phyloP scores from a whole-genome alignment of 2,113 vertebrate species.

The Mohoua ochrocephala region DNA sequence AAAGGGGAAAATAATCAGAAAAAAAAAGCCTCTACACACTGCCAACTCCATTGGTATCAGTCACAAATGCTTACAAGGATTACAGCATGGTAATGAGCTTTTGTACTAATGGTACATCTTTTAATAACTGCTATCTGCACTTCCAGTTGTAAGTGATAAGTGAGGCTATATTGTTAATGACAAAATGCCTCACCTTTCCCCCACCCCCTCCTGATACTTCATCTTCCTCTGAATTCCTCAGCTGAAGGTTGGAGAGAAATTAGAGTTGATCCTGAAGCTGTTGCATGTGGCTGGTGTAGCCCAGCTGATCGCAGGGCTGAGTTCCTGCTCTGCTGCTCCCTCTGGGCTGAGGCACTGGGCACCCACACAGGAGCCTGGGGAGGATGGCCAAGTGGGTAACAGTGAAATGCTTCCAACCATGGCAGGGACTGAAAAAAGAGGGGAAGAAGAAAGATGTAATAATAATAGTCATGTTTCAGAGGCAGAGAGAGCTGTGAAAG shows the following conservation, averaged over 20 bases:
- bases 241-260: neutral
- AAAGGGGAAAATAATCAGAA: rapidly evolving
- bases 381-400: neutral
- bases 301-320: neutral
- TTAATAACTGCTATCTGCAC: conserved; percentile 50
- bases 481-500: neutral
- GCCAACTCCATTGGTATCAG: neutral
- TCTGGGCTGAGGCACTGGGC: neutral
- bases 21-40: neutral
- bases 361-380: rapidly evolving
- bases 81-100: neutral
- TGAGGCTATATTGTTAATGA: conserved; percentile 21
- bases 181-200: conserved; percentile 42
- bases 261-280: neutral
- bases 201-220: neutral
- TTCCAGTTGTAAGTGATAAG: conserved; percentile 55
- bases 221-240: neutral
- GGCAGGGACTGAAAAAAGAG: neutral
- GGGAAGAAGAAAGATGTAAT: neutral
- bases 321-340: neutral
- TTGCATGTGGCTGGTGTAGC: neutral
- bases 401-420: neutral
- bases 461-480: neutral
- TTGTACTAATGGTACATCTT: conserved; percentile 43
- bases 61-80: conserved; percentile 57